These are phyloP conservation scores for Cheilosia scutellata DNA, from an alignment of 2,888 invertebrate species.

Conservation along the genomic window DNA sequence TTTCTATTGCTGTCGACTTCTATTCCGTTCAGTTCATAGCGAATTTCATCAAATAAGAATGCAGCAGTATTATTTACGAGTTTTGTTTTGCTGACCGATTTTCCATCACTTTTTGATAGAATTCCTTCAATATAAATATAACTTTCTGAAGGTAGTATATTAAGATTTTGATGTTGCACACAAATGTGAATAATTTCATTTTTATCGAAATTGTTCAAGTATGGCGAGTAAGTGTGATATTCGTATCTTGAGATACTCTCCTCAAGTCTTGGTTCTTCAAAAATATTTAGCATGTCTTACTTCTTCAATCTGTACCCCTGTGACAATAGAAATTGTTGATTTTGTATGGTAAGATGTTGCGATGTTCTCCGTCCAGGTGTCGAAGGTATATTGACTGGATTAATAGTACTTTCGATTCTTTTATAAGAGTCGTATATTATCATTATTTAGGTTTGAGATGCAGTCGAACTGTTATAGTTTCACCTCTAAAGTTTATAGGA, in stretches of 20 bases:
- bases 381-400: background rate
- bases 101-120: constrained; percentile 64
- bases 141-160: constrained; percentile 78
- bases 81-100: constrained; percentile 59
- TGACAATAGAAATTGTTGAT: constrained; percentile 53
- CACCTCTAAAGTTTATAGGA: constrained; percentile 79
- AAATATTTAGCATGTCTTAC: constrained; percentile 68
- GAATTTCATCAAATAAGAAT: constrained; percentile 49
- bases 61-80: constrained; percentile 71
- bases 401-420: background rate
- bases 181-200: constrained; percentile 29
- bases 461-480: constrained; percentile 77
- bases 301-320: constrained; percentile 60
- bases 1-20: constrained; percentile 77
- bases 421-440: constrained; percentile 31
- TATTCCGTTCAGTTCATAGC: constrained; percentile 79
- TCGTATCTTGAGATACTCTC: constrained; percentile 34
- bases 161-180: constrained; percentile 78
- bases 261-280: constrained; percentile 48
- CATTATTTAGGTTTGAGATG: constrained; percentile 67
- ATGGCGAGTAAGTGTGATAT: too few species aligned
- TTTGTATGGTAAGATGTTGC: constrained; percentile 36
- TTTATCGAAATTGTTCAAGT: constrained; percentile 76
- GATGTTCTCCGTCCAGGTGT: constrained; percentile 1
- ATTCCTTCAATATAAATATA: constrained; percentile 76